A percentile compares a stretch with the other conserved stretches of the same genome.
These are phyloP conservation scores for Micropoecilia bifurca DNA, from an alignment of 2,797 vertebrate species.

Conservation along the genomic window DNA sequence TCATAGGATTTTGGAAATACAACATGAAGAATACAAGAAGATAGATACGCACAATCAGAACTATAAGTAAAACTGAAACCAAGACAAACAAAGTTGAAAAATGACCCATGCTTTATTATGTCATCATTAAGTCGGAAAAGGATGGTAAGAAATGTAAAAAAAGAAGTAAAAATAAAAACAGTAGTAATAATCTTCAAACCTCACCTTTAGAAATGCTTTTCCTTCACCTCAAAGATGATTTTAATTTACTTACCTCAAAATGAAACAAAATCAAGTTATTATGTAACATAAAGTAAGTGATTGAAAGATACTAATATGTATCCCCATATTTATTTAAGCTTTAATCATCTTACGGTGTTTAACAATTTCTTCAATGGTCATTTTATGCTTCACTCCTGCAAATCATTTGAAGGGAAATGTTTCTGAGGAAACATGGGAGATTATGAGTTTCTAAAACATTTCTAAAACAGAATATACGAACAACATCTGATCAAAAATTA, in stretches of 20 bases:
- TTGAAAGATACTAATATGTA: background rate
- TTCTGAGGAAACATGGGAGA: background rate
- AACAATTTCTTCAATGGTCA: background rate
- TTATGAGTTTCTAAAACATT: background rate
- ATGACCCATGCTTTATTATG: background rate
- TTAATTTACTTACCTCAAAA: background rate
- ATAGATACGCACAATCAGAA: background rate
- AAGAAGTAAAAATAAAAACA: background rate
- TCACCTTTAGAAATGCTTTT: background rate
- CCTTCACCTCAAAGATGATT: background rate
- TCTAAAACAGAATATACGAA: background rate
- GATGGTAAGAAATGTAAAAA: background rate
- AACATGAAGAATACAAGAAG: background rate
- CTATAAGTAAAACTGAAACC: background rate
- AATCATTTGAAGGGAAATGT: background rate
- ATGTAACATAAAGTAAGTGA: background rate
- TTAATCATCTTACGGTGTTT: background rate
- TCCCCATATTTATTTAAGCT: background rate
- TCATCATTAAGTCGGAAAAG: background rate
- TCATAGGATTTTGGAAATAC: background rate
- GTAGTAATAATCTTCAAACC: background rate
- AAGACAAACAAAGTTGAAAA: background rate
- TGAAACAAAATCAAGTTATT: background rate
- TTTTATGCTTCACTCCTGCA: background rate
- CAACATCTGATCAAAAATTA: background rate